A percentile compares a stretch with the other conserved stretches of the same genome.
These are phyloP conservation scores for Pterocles burchelli DNA, from an alignment of 2,113 vertebrate species.

Conservation along the genomic window DNA sequence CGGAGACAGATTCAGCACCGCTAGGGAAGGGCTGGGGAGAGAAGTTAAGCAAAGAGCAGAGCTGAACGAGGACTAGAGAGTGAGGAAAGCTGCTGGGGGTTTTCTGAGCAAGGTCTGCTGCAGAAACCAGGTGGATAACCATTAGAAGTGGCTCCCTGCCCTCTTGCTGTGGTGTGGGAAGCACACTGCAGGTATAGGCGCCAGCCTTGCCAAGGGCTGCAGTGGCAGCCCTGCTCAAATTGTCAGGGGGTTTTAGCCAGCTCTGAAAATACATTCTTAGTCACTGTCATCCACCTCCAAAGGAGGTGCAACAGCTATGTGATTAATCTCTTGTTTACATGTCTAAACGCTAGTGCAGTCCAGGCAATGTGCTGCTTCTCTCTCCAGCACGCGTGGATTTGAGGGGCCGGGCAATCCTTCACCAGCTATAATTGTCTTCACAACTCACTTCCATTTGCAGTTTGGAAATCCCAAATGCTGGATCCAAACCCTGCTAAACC, in stretches of 20 bases:
- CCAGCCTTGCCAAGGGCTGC: background rate
- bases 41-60: background rate
- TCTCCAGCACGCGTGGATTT: background rate
- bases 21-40: background rate
- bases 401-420: background rate
- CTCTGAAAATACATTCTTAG: slow-evolving; percentile 67
- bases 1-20: fast-evolving
- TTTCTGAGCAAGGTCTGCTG: background rate
- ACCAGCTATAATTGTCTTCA: background rate
- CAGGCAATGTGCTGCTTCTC: background rate
- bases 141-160: background rate
- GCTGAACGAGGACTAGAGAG: background rate
- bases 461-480: background rate
- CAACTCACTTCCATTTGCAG: background rate
- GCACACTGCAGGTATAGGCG: background rate
- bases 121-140: background rate
- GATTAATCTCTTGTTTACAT: slow-evolving; percentile 55
- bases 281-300: slow-evolving; percentile 46
- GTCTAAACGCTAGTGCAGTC: background rate
- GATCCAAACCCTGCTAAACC: background rate
- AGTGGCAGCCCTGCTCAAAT: background rate
- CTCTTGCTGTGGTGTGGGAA: background rate
- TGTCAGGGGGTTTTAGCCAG: slow-evolving; percentile 15
- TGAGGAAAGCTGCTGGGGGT: background rate
- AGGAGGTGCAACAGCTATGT: slow-evolving; percentile 29